These are phyloP conservation scores for Marmota flaviventris DNA, from an alignment of 2,113 vertebrate species.

Conservation along the genomic window DNA sequence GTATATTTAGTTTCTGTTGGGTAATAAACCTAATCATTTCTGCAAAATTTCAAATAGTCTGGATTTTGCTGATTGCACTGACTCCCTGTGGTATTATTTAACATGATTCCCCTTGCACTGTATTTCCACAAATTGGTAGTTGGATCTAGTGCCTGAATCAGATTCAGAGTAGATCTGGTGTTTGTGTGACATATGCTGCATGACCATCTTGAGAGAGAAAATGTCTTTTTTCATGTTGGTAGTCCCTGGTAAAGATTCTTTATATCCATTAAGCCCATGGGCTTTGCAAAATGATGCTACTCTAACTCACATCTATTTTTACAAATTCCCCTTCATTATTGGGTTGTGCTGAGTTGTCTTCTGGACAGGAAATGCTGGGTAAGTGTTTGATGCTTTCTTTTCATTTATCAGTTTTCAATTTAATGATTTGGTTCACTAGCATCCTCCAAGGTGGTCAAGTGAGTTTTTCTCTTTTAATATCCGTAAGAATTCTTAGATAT, in stretches of 20 bases:
- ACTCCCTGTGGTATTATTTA: background rate
- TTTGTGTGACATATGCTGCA: background rate
- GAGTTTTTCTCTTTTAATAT: background rate
- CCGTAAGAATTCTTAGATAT: background rate
- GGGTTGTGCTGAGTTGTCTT: background rate
- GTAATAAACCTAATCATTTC: background rate
- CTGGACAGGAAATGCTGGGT: background rate
- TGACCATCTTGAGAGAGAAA: background rate
- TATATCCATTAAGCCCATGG: background rate
- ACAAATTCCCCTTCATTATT: background rate
- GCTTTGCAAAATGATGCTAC: background rate
- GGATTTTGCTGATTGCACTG: background rate
- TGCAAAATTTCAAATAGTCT: background rate
- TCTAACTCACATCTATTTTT: background rate
- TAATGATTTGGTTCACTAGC: background rate
- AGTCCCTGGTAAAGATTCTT: background rate
- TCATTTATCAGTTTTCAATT: constrained; percentile 1
- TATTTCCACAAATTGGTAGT: background rate
- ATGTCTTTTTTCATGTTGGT: background rate
- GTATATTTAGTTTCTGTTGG: constrained; percentile 11
- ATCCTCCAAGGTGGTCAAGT: background rate
- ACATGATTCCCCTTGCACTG: background rate
- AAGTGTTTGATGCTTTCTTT: background rate
- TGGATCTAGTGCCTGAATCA: background rate
- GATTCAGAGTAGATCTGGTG: background rate